Evolutionary conservation across 2,888 invertebrate genomes (phyloP), one percentile per base, ranked within the genome.

Genomic region (Heterodera filipjevi): DNA sequence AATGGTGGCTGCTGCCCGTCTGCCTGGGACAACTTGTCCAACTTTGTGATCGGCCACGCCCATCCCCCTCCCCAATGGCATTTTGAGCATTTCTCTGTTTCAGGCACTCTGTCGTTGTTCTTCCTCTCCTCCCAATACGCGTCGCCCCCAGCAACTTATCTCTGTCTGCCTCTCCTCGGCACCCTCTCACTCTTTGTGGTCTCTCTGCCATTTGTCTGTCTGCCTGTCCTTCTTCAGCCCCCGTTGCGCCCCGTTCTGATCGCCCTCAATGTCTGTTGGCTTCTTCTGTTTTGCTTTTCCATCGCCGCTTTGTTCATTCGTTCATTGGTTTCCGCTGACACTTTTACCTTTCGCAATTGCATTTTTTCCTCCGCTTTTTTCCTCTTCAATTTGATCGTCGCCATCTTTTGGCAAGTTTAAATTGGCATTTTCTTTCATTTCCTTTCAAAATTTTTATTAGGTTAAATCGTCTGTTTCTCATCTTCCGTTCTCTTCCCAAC

Each of bases 201-300:
- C 64, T 64, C 64, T 64, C 64, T 64, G 64, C 64, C 64, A 10
- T 64, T 64, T 19, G n/a, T 64, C n/a, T 64, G 64, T 27, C 8
- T 27, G 22, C 64, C 64, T 19, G 64, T 64, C n/a, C 64, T 39
- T 39, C 39, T 39, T 12, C 39, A 39, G 12, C 39, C 39, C 39
- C 39, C 39, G 39, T 12, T 6, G 64, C 64, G 22, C n/a, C 64
- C 64, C 64, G 6, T 39, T 39, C 39, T 66, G 66, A 19, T 27
- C 66, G 12, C 27, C 10, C 27, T n/a, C 66, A 19, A 66, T 16
- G 3, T 66, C 66, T 32, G 22, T 30, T 32, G 30, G 30, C 66
- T 66, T 8, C 66, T 66, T n/a, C 66, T 66, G 30, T n/a, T 66
- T 14, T 66, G 66, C 66, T 8, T 64, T 27, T 27, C 27, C 64